Evolutionary conservation across 2,113 vertebrate genomes (phyloP), one percentile per base, ranked within the genome.

Genomic region (Nothobranchius furzeri): DNA sequence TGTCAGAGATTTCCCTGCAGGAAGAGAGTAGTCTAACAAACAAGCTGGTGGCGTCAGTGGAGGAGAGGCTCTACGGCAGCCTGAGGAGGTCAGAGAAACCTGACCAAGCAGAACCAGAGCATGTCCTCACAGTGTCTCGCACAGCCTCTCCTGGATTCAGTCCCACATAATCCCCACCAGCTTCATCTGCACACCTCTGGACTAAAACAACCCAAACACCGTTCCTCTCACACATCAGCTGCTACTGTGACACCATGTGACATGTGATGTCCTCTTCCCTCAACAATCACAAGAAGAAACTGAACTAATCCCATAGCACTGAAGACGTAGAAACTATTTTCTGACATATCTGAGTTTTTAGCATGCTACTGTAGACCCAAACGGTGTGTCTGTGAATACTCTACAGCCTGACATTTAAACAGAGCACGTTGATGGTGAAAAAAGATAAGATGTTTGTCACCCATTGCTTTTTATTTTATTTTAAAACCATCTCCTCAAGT

Each of bases 61-160:
- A 92, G 6, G 92, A 93, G 45, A 83, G 90, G 71, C 85, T 93
- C 14, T 93, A 91, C 13, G 52, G 87, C 0, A 15, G 73, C 50
- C 75, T 92, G 62, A 84, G 85, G 49, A 67, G 75, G 3, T 65
- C 70, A 10, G 82, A 84, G 52, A 74, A 30, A 7, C 37, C 37
- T 6, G 37, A 40, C 8, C 83, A 66, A 60, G 76, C 60, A 47
- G 83, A 64, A 30, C 68, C 61, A 0, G 84, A 90, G 56, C 37
- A 43, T 0, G 62, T 61, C 13, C 76, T 90, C 1, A 66, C 78
- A 0, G 68, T 86, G 55, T 75, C 84, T n/a, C 77, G 48, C 66
- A 76, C 85, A 7, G 78, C 89, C 45, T 88, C 90, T 2, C 83
- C 90, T 51, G 89, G 88, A 60, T 87, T 80, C 45, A 87, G 36